Conservation (phyloP, 2,113 vertebrate genomes). For the Cichladusa arquata region DNA sequence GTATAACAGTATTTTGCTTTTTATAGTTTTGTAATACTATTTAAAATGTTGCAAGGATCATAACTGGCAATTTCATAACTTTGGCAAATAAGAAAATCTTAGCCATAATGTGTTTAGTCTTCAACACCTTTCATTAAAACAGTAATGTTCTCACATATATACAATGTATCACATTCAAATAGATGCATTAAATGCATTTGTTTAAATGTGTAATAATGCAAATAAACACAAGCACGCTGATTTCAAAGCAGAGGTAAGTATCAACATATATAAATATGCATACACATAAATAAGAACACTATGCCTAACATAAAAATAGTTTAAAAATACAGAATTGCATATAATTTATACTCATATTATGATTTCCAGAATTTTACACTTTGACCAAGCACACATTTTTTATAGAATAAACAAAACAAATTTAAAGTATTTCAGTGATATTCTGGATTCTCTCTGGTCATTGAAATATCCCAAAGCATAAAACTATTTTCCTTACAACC, state of each 20-base stretch:
- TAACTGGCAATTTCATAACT: slow-evolving; percentile 60
- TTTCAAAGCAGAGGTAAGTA: slow-evolving; percentile 65
- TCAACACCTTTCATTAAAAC: slow-evolving; percentile 39
- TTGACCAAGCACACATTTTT: slow-evolving; percentile 3
- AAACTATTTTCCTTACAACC: neutral
- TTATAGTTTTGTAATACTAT: neutral
- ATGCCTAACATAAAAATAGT: neutral
- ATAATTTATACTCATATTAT: slow-evolving; percentile 19
- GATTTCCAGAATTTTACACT: slow-evolving; percentile 39
- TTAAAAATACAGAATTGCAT: slow-evolving; percentile 31
- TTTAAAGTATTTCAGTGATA: neutral
- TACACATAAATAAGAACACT: slow-evolving; percentile 54
- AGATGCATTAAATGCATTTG: slow-evolving; percentile 68
- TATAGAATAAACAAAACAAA: neutral
- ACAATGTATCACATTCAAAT: slow-evolving; percentile 70
- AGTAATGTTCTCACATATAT: slow-evolving; percentile 48
- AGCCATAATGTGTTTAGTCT: slow-evolving; percentile 9
- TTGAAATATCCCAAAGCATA: neutral
- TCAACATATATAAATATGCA: slow-evolving; percentile 39
- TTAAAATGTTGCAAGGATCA: neutral
- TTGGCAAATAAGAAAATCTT: slow-evolving; percentile 60
- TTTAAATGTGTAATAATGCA: slow-evolving; percentile 74
- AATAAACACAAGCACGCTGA: slow-evolving; percentile 68
- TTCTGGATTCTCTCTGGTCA: neutral
- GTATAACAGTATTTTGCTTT: neutral